Evolutionary conservation across 2,797 vertebrate species (phyloP).

Genomic region (Meriones psammophilus): DNA sequence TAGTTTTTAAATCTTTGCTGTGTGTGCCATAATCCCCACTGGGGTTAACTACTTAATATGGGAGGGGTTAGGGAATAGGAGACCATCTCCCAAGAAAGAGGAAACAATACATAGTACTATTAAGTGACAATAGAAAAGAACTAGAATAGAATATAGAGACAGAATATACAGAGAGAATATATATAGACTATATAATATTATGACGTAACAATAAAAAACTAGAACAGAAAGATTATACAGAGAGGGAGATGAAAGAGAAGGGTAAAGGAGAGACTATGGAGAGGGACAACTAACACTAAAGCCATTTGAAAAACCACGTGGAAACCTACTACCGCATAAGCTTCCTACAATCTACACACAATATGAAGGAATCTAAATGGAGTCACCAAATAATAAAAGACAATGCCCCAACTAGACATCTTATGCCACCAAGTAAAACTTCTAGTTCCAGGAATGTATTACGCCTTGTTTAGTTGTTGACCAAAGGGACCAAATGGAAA

Average conservation of each 20-base stretch:
- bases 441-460: not conserved
- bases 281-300: not conserved
- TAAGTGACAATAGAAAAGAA: too few species aligned
- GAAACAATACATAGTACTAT: not conserved
- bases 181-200: not conserved
- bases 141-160: too few species aligned
- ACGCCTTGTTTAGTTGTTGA: not conserved
- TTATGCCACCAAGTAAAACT: not conserved
- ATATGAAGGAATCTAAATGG: too few species aligned
- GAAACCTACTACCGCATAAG: not conserved
- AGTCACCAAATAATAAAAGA: not conserved
- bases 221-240: not conserved
- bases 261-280: not conserved
- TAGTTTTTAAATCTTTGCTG: not conserved
- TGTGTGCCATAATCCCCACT: not conserved
- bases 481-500: not conserved
- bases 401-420: not conserved
- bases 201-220: not conserved
- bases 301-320: not conserved
- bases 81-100: not conserved
- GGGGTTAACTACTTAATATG: not conserved
- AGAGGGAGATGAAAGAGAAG: not conserved
- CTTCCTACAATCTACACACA: not conserved
- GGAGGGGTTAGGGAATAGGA: not conserved
- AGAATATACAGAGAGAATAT: too few species aligned